phyloP scores from a whole-genome alignment of 2,797 vertebrate species.

The Mareca penelope region DNA sequence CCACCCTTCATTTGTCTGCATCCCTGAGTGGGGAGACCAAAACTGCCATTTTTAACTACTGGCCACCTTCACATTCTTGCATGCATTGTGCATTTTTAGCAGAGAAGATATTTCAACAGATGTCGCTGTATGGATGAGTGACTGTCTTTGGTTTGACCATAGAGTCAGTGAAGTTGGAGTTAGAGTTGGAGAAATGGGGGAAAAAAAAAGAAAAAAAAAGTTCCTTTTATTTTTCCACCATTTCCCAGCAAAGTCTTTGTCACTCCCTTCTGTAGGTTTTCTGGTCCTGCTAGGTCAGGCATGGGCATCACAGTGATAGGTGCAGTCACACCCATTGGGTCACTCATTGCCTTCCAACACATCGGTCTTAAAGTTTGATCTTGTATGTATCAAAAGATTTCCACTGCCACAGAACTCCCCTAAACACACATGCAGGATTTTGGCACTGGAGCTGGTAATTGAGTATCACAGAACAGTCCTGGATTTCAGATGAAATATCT shows the following conservation, averaged over 20 bases:
- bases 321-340: neutral
- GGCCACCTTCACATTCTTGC: neutral
- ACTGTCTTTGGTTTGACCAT: neutral
- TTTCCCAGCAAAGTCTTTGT: neutral
- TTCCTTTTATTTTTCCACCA: neutral
- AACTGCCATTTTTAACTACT: neutral
- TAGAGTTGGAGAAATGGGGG: neutral
- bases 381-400: neutral
- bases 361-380: neutral
- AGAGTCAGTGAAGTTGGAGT: neutral
- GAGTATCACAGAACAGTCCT: neutral
- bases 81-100: neutral
- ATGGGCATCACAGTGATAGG: rapidly evolving
- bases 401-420: neutral
- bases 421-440: neutral
- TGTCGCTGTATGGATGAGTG: neutral
- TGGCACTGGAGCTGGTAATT: rapidly evolving
- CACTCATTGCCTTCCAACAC: neutral
- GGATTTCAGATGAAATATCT: neutral
- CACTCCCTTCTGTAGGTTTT: neutral
- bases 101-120: neutral
- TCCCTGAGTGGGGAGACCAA: neutral
- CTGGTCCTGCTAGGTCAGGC: neutral
- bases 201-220: neutral
- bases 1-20: neutral